Evolutionary conservation across 2,888 invertebrate genomes (phyloP).

Genomic region (Ophion ellenae): DNA sequence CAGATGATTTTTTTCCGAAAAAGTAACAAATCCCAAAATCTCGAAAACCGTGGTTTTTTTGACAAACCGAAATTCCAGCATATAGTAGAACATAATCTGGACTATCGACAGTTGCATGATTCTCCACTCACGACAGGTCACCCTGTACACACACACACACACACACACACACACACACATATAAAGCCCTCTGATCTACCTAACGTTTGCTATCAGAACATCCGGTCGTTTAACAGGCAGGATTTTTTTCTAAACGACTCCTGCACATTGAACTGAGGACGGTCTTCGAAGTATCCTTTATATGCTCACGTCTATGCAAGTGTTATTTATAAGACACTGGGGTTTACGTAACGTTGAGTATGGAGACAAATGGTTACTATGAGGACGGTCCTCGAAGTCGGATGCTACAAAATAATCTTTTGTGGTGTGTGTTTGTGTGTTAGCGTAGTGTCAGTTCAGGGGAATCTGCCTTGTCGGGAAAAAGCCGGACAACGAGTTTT

Average conservation of each 20-base stretch:
- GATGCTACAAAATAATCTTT: neutral
- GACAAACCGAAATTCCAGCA: too few relatives aligned
- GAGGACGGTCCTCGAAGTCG: neutral
- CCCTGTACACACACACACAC: too few relatives aligned
- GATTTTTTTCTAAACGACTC: neutral
- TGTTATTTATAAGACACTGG: too few relatives aligned
- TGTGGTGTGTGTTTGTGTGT: neutral
- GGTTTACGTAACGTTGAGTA: too few relatives aligned
- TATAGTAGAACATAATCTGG: too few relatives aligned
- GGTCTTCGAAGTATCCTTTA: neutral
- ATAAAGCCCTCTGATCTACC: neutral
- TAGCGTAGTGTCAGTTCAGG: conserved; percentile 32
- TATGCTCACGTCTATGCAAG: too few relatives aligned
- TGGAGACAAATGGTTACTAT: neutral
- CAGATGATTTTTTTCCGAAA: too few relatives aligned
- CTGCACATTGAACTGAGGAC: neutral
- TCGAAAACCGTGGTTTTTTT: too few relatives aligned
- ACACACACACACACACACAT: too few relatives aligned
- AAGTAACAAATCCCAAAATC: too few relatives aligned
- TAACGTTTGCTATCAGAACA: neutral
- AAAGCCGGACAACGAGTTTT: conserved; percentile 64
- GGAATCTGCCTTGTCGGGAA: conserved; percentile 54
- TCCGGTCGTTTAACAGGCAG: neutral
- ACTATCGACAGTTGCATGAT: too few relatives aligned
- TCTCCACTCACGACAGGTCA: too few relatives aligned